Evolutionary conservation across 30 jellyfish, hydroid and myxozoan species (phyloP).

Genomic region (Mastigias papua): DNA sequence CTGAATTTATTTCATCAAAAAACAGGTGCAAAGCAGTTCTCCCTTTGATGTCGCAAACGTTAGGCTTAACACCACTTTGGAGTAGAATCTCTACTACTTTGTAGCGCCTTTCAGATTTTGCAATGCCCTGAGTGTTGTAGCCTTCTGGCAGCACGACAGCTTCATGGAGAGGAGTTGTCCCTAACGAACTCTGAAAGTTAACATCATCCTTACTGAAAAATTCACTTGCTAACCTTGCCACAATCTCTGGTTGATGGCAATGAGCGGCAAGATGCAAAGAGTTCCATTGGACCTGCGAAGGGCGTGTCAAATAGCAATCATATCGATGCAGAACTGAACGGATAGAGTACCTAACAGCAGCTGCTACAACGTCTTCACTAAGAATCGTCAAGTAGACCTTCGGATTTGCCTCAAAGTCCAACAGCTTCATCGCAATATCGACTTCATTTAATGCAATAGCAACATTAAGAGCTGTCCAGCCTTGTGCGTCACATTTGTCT

Average conservation of each 20-base stretch:
- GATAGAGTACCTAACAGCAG: constrained; percentile 10
- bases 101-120: not conserved
- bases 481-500: constrained; percentile 1
- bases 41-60: not conserved
- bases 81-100: not conserved
- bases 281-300: constrained; percentile 2
- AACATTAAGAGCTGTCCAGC: constrained; percentile 16
- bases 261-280: constrained; percentile 8
- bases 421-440: not conserved
- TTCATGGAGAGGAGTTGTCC: constrained; percentile 23
- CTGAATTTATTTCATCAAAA: constrained; percentile 2
- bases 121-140: not conserved
- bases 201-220: constrained; percentile 2
- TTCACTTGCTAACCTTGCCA: constrained; percentile 1
- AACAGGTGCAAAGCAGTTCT: constrained; percentile 32
- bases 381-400: not conserved
- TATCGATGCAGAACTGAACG: not conserved
- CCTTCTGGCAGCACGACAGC: constrained; percentile 22
- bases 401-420: constrained; percentile 34
- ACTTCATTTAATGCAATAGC: not conserved
- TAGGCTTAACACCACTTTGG: constrained; percentile 5
- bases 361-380: not conserved
- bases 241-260: constrained; percentile 20
- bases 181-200: constrained; percentile 2
- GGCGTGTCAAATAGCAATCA: not conserved